Conservation (phyloP, 2,797 vertebrate species). For the Chanos chanos region DNA sequence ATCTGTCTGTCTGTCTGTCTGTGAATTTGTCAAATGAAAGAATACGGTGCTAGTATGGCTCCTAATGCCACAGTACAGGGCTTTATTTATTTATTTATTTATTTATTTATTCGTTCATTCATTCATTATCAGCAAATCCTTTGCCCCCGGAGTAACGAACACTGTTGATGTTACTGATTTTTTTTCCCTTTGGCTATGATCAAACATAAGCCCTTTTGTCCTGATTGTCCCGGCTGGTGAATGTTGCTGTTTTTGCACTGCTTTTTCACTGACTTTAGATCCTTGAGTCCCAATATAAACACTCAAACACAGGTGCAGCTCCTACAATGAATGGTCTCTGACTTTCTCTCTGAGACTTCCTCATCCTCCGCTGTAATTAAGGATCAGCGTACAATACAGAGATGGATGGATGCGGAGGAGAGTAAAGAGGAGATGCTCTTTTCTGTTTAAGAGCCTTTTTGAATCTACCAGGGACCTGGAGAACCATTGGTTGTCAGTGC, state of each 20-base stretch:
- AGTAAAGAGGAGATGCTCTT: slow-evolving; percentile 53
- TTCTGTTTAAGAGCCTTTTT: slow-evolving; percentile 49
- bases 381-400: slow-evolving; percentile 53
- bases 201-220: slow-evolving; percentile 41
- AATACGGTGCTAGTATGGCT: too few species aligned
- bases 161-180: slow-evolving; percentile 27
- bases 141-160: background rate
- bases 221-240: slow-evolving; percentile 17
- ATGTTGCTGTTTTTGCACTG: slow-evolving; percentile 49
- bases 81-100: too few species aligned
- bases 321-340: slow-evolving; percentile 20
- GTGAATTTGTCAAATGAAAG: too few species aligned
- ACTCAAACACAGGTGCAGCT: slow-evolving; percentile 47
- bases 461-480: slow-evolving; percentile 33
- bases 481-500: slow-evolving; percentile 40
- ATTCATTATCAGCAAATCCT: too few species aligned
- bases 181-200: slow-evolving; percentile 26
- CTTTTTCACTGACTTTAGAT: slow-evolving; percentile 43
- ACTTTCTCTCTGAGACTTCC: slow-evolving; percentile 36
- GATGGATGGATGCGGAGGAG: slow-evolving; percentile 43
- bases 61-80: too few species aligned
- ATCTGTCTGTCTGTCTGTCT: too few species aligned
- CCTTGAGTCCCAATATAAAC: slow-evolving; percentile 47
- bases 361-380: slow-evolving; percentile 57
- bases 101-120: too few species aligned